Evolutionary conservation across 2,888 invertebrate species (phyloP).

Genomic region (Therioaphis trifolii): DNA sequence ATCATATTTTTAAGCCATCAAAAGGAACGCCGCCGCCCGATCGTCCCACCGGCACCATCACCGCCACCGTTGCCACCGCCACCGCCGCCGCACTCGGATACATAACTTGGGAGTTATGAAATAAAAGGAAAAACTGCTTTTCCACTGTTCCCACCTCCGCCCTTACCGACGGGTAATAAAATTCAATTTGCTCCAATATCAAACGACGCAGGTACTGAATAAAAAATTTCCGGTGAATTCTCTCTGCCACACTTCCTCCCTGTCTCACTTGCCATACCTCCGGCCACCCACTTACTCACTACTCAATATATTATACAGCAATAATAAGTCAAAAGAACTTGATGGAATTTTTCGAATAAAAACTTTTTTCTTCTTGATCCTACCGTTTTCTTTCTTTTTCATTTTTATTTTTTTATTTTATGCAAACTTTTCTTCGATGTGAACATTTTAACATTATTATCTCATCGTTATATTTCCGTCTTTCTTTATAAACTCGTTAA

Average conservation of each 20-base stretch:
- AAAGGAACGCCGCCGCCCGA: conserved; percentile 64
- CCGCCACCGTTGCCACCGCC: not conserved
- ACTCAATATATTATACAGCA: conserved; percentile 58
- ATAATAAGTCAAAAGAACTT: conserved; percentile 63
- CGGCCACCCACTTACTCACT: conserved; percentile 27
- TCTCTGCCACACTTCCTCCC: not conserved
- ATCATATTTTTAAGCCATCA: conserved; percentile 67
- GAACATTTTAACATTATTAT: conserved; percentile 61
- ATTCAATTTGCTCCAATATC: conserved; percentile 61
- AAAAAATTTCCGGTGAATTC: conserved; percentile 61
- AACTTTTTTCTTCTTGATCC: conserved; percentile 59
- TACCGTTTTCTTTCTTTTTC: conserved; percentile 49
- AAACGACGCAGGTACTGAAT: conserved; percentile 62
- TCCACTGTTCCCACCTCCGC: conserved; percentile 21
- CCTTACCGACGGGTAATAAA: conserved; percentile 54
- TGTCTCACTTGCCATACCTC: conserved; percentile 18
- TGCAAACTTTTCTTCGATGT: conserved; percentile 58
- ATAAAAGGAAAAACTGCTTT: conserved; percentile 63
- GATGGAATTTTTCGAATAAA: conserved; percentile 63
- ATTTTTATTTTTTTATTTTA: conserved; percentile 36
- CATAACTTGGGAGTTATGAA: conserved; percentile 62
- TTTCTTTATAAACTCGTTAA: conserved; percentile 60
- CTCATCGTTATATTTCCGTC: conserved; percentile 61
- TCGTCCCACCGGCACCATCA: not conserved
- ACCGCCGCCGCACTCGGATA: conserved; percentile 35